Conservation (phyloP, 2,888 invertebrate genomes). For the Microctonus hyperodae region DNA sequence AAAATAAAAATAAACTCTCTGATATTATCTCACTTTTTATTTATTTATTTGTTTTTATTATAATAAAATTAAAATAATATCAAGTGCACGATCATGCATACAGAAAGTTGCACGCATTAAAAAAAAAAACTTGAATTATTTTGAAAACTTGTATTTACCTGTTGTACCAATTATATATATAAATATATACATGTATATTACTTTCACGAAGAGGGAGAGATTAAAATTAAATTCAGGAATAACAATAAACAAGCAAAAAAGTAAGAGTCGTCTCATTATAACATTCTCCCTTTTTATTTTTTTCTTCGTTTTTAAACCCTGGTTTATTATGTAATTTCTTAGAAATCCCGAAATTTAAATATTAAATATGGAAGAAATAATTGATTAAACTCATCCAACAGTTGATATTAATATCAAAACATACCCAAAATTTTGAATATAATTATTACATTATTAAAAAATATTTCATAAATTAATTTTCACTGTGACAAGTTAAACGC, state of each 20-base stretch:
- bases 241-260: not conserved
- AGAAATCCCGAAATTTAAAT: no score
- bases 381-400: no score
- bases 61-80: not conserved
- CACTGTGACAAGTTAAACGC: not conserved
- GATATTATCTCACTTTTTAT: not conserved
- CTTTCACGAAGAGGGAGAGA: slow-evolving; percentile 9
- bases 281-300: not conserved
- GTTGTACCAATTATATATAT: no score
- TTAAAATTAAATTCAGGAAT: not conserved
- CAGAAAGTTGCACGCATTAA: not conserved
- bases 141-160: no score
- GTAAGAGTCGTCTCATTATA: slow-evolving; percentile 12
- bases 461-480: not conserved
- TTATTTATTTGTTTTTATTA: no score
- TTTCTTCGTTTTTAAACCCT: no score
- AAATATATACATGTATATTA: no score
- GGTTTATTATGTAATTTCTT: no score
- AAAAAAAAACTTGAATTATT: no score
- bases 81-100: not conserved
- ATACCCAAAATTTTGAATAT: not conserved
- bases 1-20: not conserved
- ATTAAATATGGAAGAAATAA: no score
- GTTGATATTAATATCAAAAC: no score
- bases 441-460: slow-evolving; percentile 1